Conservation (phyloP, 1,140 invertebrate species). For the Drosophila pruinosa region DNA sequence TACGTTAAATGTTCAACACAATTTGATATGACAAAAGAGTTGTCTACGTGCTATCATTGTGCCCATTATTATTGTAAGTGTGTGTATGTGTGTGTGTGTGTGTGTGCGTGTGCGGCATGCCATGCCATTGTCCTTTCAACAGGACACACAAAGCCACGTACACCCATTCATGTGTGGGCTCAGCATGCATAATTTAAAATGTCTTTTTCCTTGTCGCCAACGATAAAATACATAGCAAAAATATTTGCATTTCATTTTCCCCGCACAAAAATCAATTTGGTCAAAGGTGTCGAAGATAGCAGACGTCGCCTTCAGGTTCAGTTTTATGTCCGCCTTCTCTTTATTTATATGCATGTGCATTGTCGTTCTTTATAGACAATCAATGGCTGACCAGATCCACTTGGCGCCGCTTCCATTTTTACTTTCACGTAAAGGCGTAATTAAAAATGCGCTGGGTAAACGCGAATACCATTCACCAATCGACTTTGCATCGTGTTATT, state of each 20-base stretch:
- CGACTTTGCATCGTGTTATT: slow-evolving; percentile 40
- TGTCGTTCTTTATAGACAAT: slow-evolving; percentile 32
- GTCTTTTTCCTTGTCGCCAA: neutral
- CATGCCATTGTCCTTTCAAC: slow-evolving; percentile 61
- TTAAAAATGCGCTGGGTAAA: slow-evolving; percentile 56
- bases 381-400: slow-evolving; percentile 13
- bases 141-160: slow-evolving; percentile 1
- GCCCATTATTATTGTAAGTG: slow-evolving; percentile 64
- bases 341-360: neutral
- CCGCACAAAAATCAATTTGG: slow-evolving; percentile 66
- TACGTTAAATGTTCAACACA: slow-evolving; percentile 78
- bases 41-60: slow-evolving; percentile 73
- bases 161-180: slow-evolving; percentile 2
- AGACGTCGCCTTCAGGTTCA: slow-evolving; percentile 23
- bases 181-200: slow-evolving; percentile 61
- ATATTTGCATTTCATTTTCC: slow-evolving; percentile 68
- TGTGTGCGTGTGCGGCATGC: slow-evolving; percentile 22
- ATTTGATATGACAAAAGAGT: slow-evolving; percentile 81
- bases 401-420: slow-evolving; percentile 31
- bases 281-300: slow-evolving; percentile 61
- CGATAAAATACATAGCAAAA: slow-evolving; percentile 35
- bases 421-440: slow-evolving; percentile 64
- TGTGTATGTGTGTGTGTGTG: slow-evolving; percentile 31
- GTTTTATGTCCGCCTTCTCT: neutral
- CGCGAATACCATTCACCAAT: slow-evolving; percentile 7